Evolutionary conservation across 1,140 invertebrate species (phyloP), one percentile per base, ranked within the genome.

Genomic region (Melitaea cinxia): DNA sequence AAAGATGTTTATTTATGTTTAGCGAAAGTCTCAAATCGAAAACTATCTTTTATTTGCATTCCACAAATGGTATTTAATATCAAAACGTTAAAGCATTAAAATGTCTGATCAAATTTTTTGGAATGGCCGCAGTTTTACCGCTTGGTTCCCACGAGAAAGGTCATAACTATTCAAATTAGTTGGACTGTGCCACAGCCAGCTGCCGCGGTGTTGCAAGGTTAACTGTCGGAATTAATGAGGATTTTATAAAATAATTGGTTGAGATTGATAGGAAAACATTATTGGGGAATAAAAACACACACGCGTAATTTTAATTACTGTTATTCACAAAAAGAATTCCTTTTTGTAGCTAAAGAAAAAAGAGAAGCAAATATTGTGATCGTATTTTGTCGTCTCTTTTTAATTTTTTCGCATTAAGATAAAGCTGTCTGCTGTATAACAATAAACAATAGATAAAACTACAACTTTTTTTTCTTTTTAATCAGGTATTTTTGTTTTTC

Each of bases 151-250:
- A 74, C 69, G 72, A 74, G 72, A 74, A 74, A 72, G 58, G 62
- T 65, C 72, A 65, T 60, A 70, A 60, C 53, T 74, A 74, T 74
- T 74, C 72, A 74, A 74, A 74, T 74, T 65, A 74, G 72, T 59
- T 57, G 62, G 49, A 55, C 56, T 52, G 42, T 57, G 49, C 47
- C 57, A 45, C 33, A 50, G 60, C 60, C 60, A 63, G 60, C 60
- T 65, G 63, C 54, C 23, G 28, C 35, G 37, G 54, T 65, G 63
- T 58, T 65, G 63, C 63, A 65, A 65, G 58, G 54, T 58, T 65
- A 65, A 65, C 62, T 52, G 54, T 62, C 21, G 15, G 39, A 26
- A 45, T 47, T 42, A 56, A 56, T 56, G 53, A 39, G 35, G 19
- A 14, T 39, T 56, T 56, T 56, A 56, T 56, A 35, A 56, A 56